phyloP scores from a whole-genome alignment of 1,140 invertebrate species.

The Alviniconcha marisindica region DNA sequence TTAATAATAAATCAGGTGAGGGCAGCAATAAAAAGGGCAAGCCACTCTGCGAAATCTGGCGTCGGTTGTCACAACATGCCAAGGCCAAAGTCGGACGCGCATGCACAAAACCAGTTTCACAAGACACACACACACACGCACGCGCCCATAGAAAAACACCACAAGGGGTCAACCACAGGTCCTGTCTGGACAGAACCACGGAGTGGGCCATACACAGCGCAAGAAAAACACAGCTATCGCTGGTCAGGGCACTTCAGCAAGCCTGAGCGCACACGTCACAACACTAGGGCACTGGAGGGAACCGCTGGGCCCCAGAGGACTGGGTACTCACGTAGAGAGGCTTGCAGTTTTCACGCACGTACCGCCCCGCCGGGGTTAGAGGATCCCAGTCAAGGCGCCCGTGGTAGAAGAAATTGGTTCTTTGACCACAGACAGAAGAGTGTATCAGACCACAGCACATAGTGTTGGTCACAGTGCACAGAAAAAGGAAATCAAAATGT shows the following conservation, averaged over 20 bases:
- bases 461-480: too few species aligned
- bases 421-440: conserved; percentile 70
- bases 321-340: conserved; percentile 88
- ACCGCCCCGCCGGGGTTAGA: conserved; percentile 72
- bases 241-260: conserved; percentile 22
- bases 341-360: conserved; percentile 91
- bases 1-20: too few species aligned
- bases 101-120: conserved; percentile 16
- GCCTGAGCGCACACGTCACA: neutral
- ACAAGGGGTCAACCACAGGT: neutral
- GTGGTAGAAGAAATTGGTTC: conserved; percentile 86
- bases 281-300: neutral
- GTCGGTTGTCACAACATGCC: conserved; percentile 22
- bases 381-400: conserved; percentile 76
- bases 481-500: too few species aligned
- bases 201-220: conserved; percentile 1
- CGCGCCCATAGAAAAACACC: too few species aligned
- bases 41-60: neutral
- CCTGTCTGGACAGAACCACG: neutral
- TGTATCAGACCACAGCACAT: too few species aligned
- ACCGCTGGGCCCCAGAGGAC: neutral
- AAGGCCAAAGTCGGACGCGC: conserved; percentile 39
- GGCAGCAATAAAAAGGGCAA: neutral
- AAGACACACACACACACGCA: neutral
- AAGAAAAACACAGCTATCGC: neutral